Evolutionary conservation across 2,888 invertebrate species (phyloP).

Genomic region (Drosophila borealis): DNA sequence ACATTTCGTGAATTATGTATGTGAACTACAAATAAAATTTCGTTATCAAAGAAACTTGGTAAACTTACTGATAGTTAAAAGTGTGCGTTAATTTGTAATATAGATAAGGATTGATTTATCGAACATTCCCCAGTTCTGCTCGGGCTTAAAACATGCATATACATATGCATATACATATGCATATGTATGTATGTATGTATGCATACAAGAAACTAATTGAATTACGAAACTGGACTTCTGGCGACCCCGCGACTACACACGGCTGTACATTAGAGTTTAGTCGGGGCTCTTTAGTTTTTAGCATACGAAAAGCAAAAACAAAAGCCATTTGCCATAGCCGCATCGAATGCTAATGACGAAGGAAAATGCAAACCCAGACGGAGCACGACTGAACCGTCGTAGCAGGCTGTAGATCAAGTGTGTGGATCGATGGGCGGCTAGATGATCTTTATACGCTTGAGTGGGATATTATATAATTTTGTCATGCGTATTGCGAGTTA

Average conservation of each 20-base stretch:
- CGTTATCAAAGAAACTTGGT: background rate
- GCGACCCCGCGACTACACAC: background rate
- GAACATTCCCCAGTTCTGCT: background rate
- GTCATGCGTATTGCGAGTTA: too few species aligned
- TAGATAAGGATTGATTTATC: slow-evolving; percentile 1
- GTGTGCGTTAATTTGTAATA: background rate
- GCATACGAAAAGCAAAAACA: background rate
- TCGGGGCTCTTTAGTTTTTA: slow-evolving; percentile 3
- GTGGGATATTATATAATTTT: too few species aligned
- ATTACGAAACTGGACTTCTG: slow-evolving; percentile 2
- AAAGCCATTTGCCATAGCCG: slow-evolving; percentile 1
- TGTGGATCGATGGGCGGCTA: too few species aligned
- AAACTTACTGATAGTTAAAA: background rate
- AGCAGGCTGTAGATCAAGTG: background rate
- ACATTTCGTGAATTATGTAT: too few species aligned
- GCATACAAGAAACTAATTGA: slow-evolving; percentile 6
- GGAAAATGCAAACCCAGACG: background rate
- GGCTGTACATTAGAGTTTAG: slow-evolving; percentile 13
- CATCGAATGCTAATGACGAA: slow-evolving; percentile 36
- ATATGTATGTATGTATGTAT: too few species aligned
- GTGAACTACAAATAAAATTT: background rate
- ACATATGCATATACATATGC: too few species aligned
- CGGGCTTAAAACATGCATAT: background rate
- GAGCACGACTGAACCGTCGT: background rate
- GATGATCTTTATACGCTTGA: too few species aligned